Evolutionary conservation across 2,797 vertebrate species (phyloP).

Genomic region (Prunella strophiata): DNA sequence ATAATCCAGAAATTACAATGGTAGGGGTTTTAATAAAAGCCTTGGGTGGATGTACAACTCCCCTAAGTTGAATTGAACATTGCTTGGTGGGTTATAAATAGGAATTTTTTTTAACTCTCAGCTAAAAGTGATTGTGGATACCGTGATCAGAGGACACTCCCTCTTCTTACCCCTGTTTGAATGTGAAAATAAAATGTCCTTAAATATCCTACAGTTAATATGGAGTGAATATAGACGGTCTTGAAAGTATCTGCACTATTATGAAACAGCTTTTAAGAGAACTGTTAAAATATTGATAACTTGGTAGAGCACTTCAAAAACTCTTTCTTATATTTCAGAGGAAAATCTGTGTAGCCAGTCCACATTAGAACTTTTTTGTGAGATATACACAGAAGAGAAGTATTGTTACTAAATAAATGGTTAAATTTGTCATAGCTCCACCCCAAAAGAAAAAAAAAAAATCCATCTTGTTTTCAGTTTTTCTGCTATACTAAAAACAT

Average conservation of each 20-base stretch:
- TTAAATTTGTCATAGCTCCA: not conserved
- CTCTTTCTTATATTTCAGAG: not conserved
- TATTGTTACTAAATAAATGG: not conserved
- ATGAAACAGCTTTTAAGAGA: slow-evolving; percentile 32
- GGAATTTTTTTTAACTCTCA: not conserved
- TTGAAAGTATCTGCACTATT: not conserved
- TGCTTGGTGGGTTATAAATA: not conserved
- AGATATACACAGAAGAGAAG: not conserved
- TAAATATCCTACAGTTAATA: not conserved
- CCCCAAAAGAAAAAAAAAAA: too few relatives aligned
- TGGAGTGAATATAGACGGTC: not conserved
- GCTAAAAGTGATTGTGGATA: not conserved
- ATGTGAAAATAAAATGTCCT: slow-evolving; percentile 18
- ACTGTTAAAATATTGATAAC: slow-evolving; percentile 49
- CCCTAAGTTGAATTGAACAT: not conserved
- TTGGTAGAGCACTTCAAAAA: slow-evolving; percentile 17
- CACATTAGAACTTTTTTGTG: not conserved
- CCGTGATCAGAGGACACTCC: not conserved
- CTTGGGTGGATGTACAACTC: not conserved
- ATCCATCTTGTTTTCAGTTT: not conserved
- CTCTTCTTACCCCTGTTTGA: not conserved
- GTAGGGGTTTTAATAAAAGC: not conserved
- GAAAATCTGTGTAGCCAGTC: not conserved
- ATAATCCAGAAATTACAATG: not conserved
- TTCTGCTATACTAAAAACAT: not conserved